Conservation (phyloP, 2,888 invertebrate genomes). For the Acrocera orbiculus region DNA sequence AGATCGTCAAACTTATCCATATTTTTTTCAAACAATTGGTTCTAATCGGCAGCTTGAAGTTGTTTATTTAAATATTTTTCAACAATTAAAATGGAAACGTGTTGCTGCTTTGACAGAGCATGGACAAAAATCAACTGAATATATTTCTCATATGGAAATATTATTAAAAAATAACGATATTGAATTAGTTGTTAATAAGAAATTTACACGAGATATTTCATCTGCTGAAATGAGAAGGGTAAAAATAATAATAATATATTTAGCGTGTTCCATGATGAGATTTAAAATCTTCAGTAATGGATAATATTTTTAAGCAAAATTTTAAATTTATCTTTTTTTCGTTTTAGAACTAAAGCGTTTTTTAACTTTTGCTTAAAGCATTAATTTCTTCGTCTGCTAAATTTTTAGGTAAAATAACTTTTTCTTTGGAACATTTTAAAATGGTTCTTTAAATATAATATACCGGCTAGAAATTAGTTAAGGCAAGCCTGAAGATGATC, state of each 20-base stretch:
- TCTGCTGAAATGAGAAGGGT: conserved; percentile 41
- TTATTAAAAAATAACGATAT: conserved; percentile 43
- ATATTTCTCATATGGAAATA: conserved; percentile 51
- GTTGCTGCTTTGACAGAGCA: conserved; percentile 63
- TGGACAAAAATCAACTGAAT: conserved; percentile 61
- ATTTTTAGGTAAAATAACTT: no score
- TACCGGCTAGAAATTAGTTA: no score
- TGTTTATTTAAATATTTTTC: conserved; percentile 45
- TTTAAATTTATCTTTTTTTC: no score
- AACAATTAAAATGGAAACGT: conserved; percentile 45
- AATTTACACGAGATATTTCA: conserved; percentile 44
- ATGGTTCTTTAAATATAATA: no score
- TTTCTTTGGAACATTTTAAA: no score
- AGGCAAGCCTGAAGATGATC: no score
- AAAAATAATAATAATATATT: conserved; percentile 4
- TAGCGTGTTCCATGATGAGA: no score
- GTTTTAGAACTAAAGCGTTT: no score
- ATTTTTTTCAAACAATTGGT: conserved; percentile 64
- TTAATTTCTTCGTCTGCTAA: no score
- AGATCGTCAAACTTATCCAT: conserved; percentile 51
- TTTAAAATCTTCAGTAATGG: no score
- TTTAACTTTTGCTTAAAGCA: no score
- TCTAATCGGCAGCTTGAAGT: conserved; percentile 44
- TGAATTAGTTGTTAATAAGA: conserved; percentile 46
- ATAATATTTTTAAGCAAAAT: no score